phyloP scores from a whole-genome alignment of 1,140 invertebrate genomes.

The Ooceraea biroi region DNA sequence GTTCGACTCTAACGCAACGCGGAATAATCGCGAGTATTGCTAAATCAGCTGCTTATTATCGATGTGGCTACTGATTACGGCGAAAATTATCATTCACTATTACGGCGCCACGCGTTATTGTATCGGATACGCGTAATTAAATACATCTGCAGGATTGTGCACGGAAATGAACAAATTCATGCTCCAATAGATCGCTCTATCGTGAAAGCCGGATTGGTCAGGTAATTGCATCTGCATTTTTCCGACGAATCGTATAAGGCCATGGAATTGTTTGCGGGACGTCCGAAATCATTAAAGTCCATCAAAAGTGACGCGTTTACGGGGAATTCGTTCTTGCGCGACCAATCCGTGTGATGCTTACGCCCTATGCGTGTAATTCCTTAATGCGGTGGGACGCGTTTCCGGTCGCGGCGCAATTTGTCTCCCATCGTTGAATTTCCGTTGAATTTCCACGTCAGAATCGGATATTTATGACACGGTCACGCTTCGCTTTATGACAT shows the following conservation, averaged over 20 bases:
- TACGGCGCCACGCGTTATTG: not conserved
- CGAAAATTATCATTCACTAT: conserved; percentile 64
- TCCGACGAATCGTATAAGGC: not conserved
- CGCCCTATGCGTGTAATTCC: conserved; percentile 41
- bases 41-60: conserved; percentile 76
- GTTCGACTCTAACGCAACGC: conserved; percentile 51
- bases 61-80: conserved; percentile 72
- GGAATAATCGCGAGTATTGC: conserved; percentile 73
- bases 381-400: conserved; percentile 41
- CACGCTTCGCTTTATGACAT: conserved; percentile 70
- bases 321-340: conserved; percentile 2
- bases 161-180: conserved; percentile 15
- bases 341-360: conserved; percentile 44
- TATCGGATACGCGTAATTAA: conserved; percentile 10
- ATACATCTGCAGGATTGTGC: not conserved
- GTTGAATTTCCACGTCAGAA: conserved; percentile 69
- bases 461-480: conserved; percentile 62
- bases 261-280: too few relatives aligned
- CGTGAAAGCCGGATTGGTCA: not conserved
- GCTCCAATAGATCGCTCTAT: not conserved
- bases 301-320: not conserved
- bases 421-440: not conserved
- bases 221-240: not conserved
- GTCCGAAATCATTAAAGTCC: not conserved
- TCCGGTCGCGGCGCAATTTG: conserved; percentile 49